Percentiles rank a stretch among this genome's conserved stretches.
Evolutionary conservation across 2,888 invertebrate species (phyloP).

Genomic region (Scaptomyza caliginosa): DNA sequence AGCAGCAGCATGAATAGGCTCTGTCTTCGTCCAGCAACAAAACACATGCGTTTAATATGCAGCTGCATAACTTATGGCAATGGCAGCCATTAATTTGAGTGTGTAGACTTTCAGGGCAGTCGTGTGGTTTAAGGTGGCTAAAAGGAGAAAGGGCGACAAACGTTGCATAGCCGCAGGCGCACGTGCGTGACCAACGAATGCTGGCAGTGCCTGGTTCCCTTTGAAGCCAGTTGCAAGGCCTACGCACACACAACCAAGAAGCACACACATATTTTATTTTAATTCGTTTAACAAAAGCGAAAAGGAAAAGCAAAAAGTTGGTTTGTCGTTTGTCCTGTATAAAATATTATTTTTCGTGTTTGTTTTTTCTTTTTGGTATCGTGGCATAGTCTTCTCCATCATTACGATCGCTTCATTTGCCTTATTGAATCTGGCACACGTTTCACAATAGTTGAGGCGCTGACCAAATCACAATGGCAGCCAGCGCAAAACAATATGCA

Average conservation of each 20-base stretch:
- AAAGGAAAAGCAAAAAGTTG: slow-evolving; percentile 47
- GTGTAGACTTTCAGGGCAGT: slow-evolving; percentile 20
- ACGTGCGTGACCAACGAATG: slow-evolving; percentile 71
- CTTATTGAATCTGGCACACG: slow-evolving; percentile 78
- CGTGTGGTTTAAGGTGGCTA: background rate
- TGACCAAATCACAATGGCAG: slow-evolving; percentile 55
- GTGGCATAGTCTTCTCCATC: slow-evolving; percentile 42
- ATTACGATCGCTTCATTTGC: slow-evolving; percentile 76
- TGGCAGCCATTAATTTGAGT: slow-evolving; percentile 76
- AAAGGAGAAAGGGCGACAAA: slow-evolving; percentile 14
- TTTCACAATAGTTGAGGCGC: slow-evolving; percentile 45
- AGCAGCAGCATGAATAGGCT: slow-evolving; percentile 15
- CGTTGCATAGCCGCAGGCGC: slow-evolving; percentile 78
- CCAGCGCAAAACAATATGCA: slow-evolving; percentile 78
- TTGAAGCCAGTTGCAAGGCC: slow-evolving; percentile 23
- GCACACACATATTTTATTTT: slow-evolving; percentile 70
- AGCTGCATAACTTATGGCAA: slow-evolving; percentile 77
- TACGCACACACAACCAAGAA: background rate
- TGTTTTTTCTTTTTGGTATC: background rate
- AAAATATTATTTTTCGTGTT: background rate
- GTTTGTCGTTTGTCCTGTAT: background rate
- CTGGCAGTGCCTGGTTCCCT: slow-evolving; percentile 1
- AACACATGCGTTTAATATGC: slow-evolving; percentile 68
- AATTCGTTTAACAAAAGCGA: slow-evolving; percentile 70
- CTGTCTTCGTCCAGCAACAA: slow-evolving; percentile 7